Evolutionary conservation across 2,888 invertebrate genomes (phyloP), one percentile per base, ranked within the genome.

Genomic region (Apodemia mormo): DNA sequence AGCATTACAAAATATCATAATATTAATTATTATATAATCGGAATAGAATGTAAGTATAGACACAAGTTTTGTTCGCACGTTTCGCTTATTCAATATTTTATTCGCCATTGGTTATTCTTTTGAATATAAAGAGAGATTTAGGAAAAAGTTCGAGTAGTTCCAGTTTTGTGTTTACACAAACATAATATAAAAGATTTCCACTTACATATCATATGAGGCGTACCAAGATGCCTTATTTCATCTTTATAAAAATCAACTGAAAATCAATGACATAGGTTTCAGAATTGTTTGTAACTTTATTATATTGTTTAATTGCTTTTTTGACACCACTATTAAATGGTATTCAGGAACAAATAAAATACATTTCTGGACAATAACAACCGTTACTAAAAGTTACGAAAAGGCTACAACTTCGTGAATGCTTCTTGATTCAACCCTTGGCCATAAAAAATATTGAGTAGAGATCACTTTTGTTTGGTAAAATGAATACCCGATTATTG

Each of bases 381-480:
- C 72, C 71, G 68, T 74, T 66, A 43, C 69, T 64, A 64, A 69
- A 72, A 68, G 72, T 73, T 71, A 65, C 68, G 65, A 72, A 73
- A 71, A 71, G 72, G 70, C 76, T 71, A 69, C 70, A 68, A 72
- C 70, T 73, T 72, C 69, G 76, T 72, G 70, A 74, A 73, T 75
- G 73, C 73, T 72, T 73, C 64, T 68, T 68, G 72, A 74, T 73
- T 72, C 71, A 40, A 58, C 73, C 74, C 73, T 67, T 68, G 75
- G 71, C 70, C 49, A 67, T 72, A 71, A 58, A 68, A 72, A 73
- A 75, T 73, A 74, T 73, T 75, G 73, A 73, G 70, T 58, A 72
- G 66, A 69, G 64, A 71, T 71, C 66, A 65, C 45, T 22, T 72
- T 73, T 72, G 71, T 73, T 72, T 72, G 3, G 37, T 74, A 70